Base-by-base conservation (phyloP, 2,113 vertebrate genomes). In the Etheostoma cragini region DNA sequence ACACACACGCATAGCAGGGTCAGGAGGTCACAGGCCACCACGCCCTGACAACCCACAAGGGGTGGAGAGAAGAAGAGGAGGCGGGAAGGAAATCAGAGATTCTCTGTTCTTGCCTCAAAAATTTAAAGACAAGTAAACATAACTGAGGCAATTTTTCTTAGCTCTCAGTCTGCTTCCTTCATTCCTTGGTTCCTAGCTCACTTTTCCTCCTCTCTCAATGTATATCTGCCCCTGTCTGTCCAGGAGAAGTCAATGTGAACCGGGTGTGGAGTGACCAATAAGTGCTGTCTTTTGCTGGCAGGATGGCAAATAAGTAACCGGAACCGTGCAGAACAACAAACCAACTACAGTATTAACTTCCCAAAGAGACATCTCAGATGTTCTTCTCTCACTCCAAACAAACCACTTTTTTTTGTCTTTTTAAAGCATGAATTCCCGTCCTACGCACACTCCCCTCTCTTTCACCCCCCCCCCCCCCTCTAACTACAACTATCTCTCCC, bases 1-100 rank as follows among this genome's bases (percentile, higher is more conserved):
- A 89, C 56, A 82, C 62, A 80, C 7, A 50, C 68, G 71, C 42
- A 0, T 46, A 13, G 6, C 35, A 30, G 80, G 93, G 91, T 94
- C 92, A 94, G 70, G 82, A 82, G 93, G 93, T 95, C 91, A 91
- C 69, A 84, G 87, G 76, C 89, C 93, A 94, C 93, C 93, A 94
- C 93, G 72, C 93, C 93, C 87, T 79, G 77, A 76, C 80, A 81
- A 78, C 84, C 87, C 77, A 78, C 79, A 85, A 68, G 75, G 65
- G 89, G 88, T 68, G 90, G 87, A 82, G 91, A 90, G 82, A 81
- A 73, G 71, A 78, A 58, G 79, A 88, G 72, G 87, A 82, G 89
- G 81, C 78, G 85, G 82, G 89, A 88, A 86, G 87, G 89, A 87
- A 90, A 88, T 88, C 84, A 87, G 87, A 92, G 91, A 88, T 78